Evolutionary conservation across 2,888 invertebrate species (phyloP).

Genomic region (Sinelater perroti): DNA sequence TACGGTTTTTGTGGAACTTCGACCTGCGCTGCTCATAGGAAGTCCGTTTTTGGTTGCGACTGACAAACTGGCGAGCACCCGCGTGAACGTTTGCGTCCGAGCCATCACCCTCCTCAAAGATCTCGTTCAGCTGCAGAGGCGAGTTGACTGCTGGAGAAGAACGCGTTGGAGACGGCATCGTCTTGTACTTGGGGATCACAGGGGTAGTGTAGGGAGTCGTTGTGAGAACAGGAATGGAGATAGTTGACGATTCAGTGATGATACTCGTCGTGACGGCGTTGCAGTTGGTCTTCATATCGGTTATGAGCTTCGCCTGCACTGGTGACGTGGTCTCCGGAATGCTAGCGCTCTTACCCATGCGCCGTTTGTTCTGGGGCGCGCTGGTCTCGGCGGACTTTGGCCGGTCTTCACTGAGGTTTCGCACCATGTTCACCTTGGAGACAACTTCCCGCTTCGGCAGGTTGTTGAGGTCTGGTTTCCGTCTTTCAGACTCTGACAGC

Average conservation of each 20-base stretch:
- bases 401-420: constrained; percentile 29
- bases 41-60: constrained; percentile 52
- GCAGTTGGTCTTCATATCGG: constrained; percentile 44
- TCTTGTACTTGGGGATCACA: constrained; percentile 64
- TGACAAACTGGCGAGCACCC: constrained; percentile 53
- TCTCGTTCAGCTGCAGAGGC: constrained; percentile 69
- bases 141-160: constrained; percentile 58
- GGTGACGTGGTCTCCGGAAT: constrained; percentile 45
- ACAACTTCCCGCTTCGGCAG: constrained; percentile 51
- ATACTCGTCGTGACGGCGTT: constrained; percentile 56
- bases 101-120: constrained; percentile 71
- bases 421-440: constrained; percentile 28
- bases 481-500: constrained; percentile 64
- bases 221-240: constrained; percentile 63
- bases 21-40: constrained; percentile 69
- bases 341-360: constrained; percentile 53
- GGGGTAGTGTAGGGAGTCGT: constrained; percentile 53
- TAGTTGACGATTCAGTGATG: constrained; percentile 65
- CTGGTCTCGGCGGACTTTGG: constrained; percentile 36
- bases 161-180: constrained; percentile 66
- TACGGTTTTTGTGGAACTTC: constrained; percentile 76
- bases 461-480: constrained; percentile 58
- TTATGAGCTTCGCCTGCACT: constrained; percentile 44
- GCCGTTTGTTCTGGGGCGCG: constrained; percentile 53
- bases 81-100: constrained; percentile 44